A percentile compares a stretch with the other conserved stretches of the same genome.
Evolutionary conservation across 2,888 invertebrate species (phyloP).

Genomic region (Ypsolopha sequella): DNA sequence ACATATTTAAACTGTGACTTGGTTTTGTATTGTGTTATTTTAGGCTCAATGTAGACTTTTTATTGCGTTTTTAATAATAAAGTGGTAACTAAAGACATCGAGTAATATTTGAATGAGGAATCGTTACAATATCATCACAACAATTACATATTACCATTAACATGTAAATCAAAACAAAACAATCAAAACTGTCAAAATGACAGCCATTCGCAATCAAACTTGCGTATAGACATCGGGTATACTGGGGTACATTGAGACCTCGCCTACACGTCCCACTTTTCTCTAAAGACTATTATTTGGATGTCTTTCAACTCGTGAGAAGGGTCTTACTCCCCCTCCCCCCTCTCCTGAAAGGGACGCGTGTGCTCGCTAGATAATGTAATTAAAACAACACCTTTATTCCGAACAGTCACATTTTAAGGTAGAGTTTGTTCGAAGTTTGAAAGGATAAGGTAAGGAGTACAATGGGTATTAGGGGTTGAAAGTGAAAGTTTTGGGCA

Average conservation of each 20-base stretch:
- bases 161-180: background rate
- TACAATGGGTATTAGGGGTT: background rate
- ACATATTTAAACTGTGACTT: too few species aligned
- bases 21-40: too few species aligned
- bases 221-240: constrained; percentile 18
- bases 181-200: constrained; percentile 15
- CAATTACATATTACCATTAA: too few species aligned
- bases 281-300: constrained; percentile 66
- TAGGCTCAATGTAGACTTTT: too few species aligned
- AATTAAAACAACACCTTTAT: constrained; percentile 72
- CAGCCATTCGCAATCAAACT: constrained; percentile 62
- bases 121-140: too few species aligned
- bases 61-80: too few species aligned
- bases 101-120: too few species aligned
- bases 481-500: background rate
- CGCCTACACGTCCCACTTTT: constrained; percentile 36
- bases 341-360: constrained; percentile 20
- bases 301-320: constrained; percentile 68
- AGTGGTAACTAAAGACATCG: too few species aligned
- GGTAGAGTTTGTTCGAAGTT: constrained; percentile 2
- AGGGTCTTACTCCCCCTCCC: constrained; percentile 36
- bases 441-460: background rate
- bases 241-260: background rate
- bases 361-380: constrained; percentile 66
- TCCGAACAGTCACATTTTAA: constrained; percentile 26